Conservation (phyloP, 2,888 invertebrate genomes). For the Pollenia labialis region DNA sequence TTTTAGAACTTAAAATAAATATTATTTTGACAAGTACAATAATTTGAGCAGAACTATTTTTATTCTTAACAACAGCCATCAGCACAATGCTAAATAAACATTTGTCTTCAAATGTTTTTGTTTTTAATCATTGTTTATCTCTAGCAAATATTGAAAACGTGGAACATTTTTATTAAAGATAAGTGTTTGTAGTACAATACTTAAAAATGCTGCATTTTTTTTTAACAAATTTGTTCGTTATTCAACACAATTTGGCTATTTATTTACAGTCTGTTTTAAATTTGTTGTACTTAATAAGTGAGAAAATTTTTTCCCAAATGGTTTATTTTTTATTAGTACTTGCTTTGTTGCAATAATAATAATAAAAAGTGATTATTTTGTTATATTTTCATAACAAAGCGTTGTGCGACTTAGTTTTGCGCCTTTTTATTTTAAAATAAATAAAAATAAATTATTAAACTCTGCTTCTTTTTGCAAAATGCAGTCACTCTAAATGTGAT, state of each 20-base stretch:
- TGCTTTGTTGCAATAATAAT: background rate
- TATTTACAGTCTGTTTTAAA: background rate
- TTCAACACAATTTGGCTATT: background rate
- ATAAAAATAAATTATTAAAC: background rate
- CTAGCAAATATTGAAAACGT: background rate
- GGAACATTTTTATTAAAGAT: no score
- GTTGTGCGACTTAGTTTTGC: slow-evolving; percentile 7
- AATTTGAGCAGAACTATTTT: background rate
- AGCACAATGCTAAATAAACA: no score
- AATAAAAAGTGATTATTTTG: slow-evolving; percentile 17
- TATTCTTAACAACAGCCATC: no score
- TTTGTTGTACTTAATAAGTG: no score
- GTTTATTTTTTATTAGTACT: slow-evolving; percentile 3
- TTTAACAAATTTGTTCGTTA: background rate
- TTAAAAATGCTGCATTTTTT: background rate
- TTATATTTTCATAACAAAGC: slow-evolving; percentile 26
- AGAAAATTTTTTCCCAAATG: background rate
- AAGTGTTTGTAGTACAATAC: no score
- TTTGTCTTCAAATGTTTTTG: background rate
- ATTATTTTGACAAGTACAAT: background rate
- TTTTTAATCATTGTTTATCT: slow-evolving; percentile 1
- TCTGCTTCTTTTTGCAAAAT: slow-evolving; percentile 1
- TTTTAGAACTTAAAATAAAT: background rate
- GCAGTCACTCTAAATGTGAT: slow-evolving; percentile 55
- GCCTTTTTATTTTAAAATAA: background rate